These are phyloP conservation scores for Myopa testacea DNA, from an alignment of 2,888 invertebrate species.

Conservation along the genomic window DNA sequence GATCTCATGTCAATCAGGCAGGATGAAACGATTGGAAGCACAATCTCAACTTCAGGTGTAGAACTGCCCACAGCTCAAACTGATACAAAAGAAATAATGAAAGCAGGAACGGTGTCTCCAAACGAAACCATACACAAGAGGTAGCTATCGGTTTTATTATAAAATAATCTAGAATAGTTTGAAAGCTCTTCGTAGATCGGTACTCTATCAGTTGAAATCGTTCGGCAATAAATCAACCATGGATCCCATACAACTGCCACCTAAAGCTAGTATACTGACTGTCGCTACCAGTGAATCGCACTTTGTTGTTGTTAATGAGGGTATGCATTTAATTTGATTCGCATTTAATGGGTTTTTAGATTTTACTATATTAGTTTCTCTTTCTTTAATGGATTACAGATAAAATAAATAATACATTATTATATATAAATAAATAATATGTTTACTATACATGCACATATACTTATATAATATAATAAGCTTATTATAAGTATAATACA, in stretches of 20 bases:
- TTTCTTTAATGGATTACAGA: too few relatives aligned
- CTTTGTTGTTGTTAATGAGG: conserved; percentile 72
- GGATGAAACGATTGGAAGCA: conserved; percentile 37
- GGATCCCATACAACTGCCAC: conserved; percentile 72
- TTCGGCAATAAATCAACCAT: conserved; percentile 70
- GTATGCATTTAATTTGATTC: conserved; percentile 52
- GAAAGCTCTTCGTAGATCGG: conserved; percentile 63
- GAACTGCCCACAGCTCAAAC: conserved; percentile 62
- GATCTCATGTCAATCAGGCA: conserved; percentile 46
- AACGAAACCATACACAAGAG: conserved; percentile 62
- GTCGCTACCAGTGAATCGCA: conserved; percentile 73
- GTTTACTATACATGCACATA: too few relatives aligned
- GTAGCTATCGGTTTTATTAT: conserved; percentile 44
- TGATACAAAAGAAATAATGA: conserved; percentile 65
- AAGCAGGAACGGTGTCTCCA: conserved; percentile 63
- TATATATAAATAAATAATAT: too few relatives aligned
- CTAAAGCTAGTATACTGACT: conserved; percentile 70
- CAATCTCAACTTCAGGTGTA: conserved; percentile 25
- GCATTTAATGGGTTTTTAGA: too few relatives aligned
- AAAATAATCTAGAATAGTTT: neutral
- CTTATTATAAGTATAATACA: neutral
- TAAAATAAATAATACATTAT: too few relatives aligned
- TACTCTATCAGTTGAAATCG: conserved; percentile 72
- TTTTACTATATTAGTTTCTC: too few relatives aligned
- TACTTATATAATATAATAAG: too few relatives aligned